phyloP scores from a whole-genome alignment of 2,888 invertebrate genomes.

The Drosophila siamana region DNA sequence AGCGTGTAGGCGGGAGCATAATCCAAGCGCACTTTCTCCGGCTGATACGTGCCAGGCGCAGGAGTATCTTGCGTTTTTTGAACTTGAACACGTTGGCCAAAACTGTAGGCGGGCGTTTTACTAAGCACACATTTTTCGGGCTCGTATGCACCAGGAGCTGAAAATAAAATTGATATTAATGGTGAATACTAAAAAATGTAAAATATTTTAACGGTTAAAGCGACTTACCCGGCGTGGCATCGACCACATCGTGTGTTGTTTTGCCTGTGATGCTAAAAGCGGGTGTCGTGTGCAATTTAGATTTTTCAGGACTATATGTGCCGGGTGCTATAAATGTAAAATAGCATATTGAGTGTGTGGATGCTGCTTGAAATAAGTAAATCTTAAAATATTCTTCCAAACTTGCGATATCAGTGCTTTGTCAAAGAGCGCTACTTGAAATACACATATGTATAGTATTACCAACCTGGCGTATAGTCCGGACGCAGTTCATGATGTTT shows the following conservation, averaged over 20 bases:
- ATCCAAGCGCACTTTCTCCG: slow-evolving; percentile 86
- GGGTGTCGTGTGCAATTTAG: slow-evolving; percentile 86
- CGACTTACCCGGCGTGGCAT: slow-evolving; percentile 76
- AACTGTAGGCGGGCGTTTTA: slow-evolving; percentile 89
- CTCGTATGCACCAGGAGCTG: slow-evolving; percentile 88
- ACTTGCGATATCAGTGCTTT: slow-evolving; percentile 83
- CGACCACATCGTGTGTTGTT: slow-evolving; percentile 85
- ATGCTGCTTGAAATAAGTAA: neutral
- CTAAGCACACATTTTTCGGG: slow-evolving; percentile 87
- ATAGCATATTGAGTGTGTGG: neutral
- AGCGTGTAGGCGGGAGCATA: slow-evolving; percentile 87
- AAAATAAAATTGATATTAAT: neutral
- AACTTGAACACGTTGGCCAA: slow-evolving; percentile 89
- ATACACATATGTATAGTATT: neutral
- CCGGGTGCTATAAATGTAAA: slow-evolving; percentile 84
- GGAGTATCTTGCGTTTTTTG: slow-evolving; percentile 85
- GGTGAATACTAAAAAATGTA: neutral
- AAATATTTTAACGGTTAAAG: neutral
- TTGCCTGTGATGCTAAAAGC: slow-evolving; percentile 86
- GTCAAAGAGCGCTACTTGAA: neutral
- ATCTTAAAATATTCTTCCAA: neutral
- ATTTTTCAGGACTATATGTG: slow-evolving; percentile 87
- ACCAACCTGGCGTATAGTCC: slow-evolving; percentile 83
- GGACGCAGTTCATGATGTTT: slow-evolving; percentile 85
- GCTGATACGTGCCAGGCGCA: slow-evolving; percentile 87